Evolutionary conservation across 2,797 vertebrate genomes (phyloP).

Genomic region (Coendou prehensilis): DNA sequence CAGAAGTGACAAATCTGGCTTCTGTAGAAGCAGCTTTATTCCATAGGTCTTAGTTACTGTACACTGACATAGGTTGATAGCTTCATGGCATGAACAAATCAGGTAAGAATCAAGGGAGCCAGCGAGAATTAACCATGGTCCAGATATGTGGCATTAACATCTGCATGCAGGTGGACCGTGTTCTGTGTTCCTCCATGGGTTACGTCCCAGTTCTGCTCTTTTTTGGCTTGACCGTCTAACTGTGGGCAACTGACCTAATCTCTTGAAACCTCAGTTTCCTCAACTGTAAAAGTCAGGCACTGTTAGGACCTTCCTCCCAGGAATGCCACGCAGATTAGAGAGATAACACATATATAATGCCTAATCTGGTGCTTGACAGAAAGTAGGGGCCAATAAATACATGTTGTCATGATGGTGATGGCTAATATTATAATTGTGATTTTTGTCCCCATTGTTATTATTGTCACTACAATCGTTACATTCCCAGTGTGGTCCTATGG

Average conservation of each 20-base stretch:
- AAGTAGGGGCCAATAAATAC: neutral
- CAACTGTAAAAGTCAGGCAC: neutral
- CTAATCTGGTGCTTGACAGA: neutral
- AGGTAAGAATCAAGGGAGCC: neutral
- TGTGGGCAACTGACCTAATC: constrained; percentile 1
- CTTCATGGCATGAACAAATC: neutral
- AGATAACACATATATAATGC: neutral
- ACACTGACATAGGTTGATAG: neutral
- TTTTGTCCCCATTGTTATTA: neutral
- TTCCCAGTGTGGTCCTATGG: neutral
- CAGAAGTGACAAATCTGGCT: neutral
- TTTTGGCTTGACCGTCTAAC: neutral
- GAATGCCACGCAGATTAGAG: neutral
- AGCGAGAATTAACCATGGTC: neutral
- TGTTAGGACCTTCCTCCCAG: neutral
- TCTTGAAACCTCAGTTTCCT: constrained; percentile 7
- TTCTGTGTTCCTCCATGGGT: neutral
- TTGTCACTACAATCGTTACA: neutral
- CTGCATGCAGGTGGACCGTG: accelerated
- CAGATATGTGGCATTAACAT: neutral
- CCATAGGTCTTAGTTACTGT: neutral
- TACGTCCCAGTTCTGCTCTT: neutral
- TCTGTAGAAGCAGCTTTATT: constrained; percentile 14
- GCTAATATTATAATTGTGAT: neutral
- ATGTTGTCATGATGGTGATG: neutral